These are phyloP conservation scores for Drosophila oshimai DNA, from an alignment of 1,140 invertebrate species.

Conservation along the genomic window DNA sequence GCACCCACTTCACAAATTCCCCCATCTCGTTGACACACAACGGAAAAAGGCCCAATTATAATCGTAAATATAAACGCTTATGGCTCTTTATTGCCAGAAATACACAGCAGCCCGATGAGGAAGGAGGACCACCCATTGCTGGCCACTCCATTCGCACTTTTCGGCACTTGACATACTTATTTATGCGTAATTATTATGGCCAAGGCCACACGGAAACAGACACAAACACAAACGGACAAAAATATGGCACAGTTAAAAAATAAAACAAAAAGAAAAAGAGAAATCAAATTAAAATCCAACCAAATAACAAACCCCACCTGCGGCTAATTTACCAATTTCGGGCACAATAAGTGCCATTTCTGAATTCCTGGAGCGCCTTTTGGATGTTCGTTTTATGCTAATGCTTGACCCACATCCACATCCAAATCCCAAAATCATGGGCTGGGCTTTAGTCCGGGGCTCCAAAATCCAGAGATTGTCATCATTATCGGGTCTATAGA, in stretches of 20 bases:
- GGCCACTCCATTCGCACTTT: conserved; percentile 14
- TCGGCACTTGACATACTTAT: conserved; percentile 62
- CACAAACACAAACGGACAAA: not conserved
- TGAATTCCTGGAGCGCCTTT: conserved; percentile 25
- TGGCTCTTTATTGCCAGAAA: conserved; percentile 43
- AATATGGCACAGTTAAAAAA: conserved; percentile 16
- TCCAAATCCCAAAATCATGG: not conserved
- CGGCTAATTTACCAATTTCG: conserved; percentile 43
- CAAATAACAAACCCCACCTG: conserved; percentile 41
- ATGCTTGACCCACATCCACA: conserved; percentile 28
- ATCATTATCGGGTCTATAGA: conserved; percentile 33
- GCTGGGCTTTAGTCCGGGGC: not conserved
- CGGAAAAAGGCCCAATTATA: conserved; percentile 29
- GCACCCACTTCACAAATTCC: not conserved
- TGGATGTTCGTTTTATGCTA: conserved; percentile 48
- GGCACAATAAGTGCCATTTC: conserved; percentile 36
- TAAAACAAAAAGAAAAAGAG: not conserved
- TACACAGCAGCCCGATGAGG: conserved; percentile 14
- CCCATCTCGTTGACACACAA: not conserved
- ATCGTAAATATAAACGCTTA: conserved; percentile 44
- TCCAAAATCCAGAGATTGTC: conserved; percentile 5
- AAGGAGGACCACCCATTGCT: conserved; percentile 2
- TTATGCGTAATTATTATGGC: conserved; percentile 56
- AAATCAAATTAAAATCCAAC: conserved; percentile 56
- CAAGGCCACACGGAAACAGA: conserved; percentile 33